A percentile compares a stretch with the other conserved stretches of the same genome.
Evolutionary conservation across 2,113 vertebrate genomes (phyloP).

Genomic region (Calypte anna): DNA sequence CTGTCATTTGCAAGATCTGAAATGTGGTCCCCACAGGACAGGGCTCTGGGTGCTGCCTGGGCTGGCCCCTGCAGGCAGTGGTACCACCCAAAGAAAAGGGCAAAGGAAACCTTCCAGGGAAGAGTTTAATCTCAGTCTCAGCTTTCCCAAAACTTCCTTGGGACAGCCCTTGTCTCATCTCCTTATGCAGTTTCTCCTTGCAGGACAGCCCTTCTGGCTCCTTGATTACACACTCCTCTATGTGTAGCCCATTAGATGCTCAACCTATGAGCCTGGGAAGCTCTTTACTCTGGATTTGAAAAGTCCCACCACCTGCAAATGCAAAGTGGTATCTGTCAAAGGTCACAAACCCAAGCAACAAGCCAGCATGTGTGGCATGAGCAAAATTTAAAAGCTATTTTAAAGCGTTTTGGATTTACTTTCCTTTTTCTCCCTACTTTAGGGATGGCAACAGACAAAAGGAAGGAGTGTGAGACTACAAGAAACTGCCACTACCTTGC

Average conservation of each 20-base stretch:
- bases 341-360: neutral
- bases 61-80: neutral
- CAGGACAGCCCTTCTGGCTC: neutral
- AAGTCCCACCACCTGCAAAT: neutral
- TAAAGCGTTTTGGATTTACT: neutral
- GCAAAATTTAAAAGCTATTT: neutral
- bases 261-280: neutral
- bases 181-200: neutral
- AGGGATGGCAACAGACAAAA: neutral
- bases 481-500: neutral
- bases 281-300: neutral
- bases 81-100: neutral
- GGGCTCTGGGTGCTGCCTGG: fast-evolving
- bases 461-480: neutral
- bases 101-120: neutral
- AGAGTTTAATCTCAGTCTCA: neutral
- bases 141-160: neutral
- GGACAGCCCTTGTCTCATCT: neutral
- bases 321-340: neutral
- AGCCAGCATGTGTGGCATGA: neutral
- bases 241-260: neutral
- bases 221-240: neutral
- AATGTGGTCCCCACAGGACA: fast-evolving
- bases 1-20: neutral
- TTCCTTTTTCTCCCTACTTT: neutral